These are phyloP conservation scores for Hydropotes inermis DNA, from an alignment of 2,113 vertebrate species.

Conservation along the genomic window DNA sequence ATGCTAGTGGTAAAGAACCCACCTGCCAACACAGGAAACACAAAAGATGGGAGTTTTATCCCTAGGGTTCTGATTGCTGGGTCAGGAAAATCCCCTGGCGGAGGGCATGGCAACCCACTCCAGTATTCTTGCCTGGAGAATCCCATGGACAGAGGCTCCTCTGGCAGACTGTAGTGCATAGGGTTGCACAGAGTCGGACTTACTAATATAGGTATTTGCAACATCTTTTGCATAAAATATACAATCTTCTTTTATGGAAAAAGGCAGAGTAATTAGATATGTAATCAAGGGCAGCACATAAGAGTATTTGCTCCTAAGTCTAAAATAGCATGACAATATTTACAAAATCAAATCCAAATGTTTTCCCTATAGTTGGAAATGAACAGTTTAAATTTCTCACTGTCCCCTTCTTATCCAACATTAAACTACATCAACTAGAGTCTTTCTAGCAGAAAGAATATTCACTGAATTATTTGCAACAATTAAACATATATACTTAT, in stretches of 20 bases:
- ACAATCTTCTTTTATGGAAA: not conserved
- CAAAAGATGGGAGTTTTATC: not conserved
- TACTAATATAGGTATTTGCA: not conserved
- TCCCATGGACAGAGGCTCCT: not conserved
- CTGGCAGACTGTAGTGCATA: not conserved
- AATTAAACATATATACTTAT: not conserved
- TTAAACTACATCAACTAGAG: not conserved
- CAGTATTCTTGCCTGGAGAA: not conserved
- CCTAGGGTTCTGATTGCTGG: not conserved
- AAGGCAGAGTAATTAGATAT: not conserved
- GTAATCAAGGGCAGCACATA: not conserved
- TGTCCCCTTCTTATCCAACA: not conserved
- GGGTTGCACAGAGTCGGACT: not conserved
- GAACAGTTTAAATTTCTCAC: not conserved
- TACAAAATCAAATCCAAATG: not conserved
- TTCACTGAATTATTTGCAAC: not conserved
- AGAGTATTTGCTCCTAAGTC: not conserved
- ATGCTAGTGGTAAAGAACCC: not conserved
- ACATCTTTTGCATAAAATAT: not conserved
- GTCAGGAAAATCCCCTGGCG: not conserved
- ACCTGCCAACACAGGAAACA: not conserved
- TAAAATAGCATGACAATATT: not conserved
- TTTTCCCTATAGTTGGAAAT: not conserved
- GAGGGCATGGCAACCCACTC: not conserved
- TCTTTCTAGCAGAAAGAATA: not conserved